Evolutionary conservation across 1,140 invertebrate species (phyloP).

Genomic region (Atta colombica): DNA sequence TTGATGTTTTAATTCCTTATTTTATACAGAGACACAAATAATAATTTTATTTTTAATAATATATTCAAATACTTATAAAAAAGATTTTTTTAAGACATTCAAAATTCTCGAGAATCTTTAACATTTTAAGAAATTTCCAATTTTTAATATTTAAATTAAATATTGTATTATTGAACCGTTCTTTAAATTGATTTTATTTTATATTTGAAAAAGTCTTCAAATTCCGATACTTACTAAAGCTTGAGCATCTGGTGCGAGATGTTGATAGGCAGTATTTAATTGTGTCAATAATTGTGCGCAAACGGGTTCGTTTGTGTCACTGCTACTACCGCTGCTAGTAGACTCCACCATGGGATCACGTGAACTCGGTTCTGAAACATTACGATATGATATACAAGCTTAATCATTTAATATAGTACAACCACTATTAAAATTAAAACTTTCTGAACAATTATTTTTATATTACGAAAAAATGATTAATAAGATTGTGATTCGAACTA

Average conservation of each 20-base stretch:
- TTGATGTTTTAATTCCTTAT: background rate
- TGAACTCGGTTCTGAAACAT: conserved; percentile 83
- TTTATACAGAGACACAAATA: background rate
- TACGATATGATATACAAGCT: background rate
- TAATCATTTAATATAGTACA: background rate
- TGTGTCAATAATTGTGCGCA: conserved; percentile 85
- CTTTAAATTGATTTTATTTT: background rate
- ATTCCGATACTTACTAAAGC: conserved; percentile 80
- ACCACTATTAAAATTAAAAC: background rate
- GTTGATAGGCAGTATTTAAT: conserved; percentile 85
- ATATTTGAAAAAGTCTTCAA: background rate
- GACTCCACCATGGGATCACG: conserved; percentile 86
- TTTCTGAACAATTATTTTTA: background rate
- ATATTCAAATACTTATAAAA: background rate
- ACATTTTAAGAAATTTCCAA: background rate
- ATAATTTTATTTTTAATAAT: background rate
- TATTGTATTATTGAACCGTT: background rate
- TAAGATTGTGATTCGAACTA: background rate
- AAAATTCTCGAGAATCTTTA: background rate
- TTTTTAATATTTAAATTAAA: background rate
- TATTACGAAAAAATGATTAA: background rate
- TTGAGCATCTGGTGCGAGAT: conserved; percentile 85
- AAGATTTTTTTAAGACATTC: background rate
- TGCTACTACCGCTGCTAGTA: conserved; percentile 83
- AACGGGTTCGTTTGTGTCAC: conserved; percentile 84